These are phyloP conservation scores for Palythoa heliodiscus DNA, from an alignment of 92 coral and sea anemone species.

Conservation along the genomic window DNA sequence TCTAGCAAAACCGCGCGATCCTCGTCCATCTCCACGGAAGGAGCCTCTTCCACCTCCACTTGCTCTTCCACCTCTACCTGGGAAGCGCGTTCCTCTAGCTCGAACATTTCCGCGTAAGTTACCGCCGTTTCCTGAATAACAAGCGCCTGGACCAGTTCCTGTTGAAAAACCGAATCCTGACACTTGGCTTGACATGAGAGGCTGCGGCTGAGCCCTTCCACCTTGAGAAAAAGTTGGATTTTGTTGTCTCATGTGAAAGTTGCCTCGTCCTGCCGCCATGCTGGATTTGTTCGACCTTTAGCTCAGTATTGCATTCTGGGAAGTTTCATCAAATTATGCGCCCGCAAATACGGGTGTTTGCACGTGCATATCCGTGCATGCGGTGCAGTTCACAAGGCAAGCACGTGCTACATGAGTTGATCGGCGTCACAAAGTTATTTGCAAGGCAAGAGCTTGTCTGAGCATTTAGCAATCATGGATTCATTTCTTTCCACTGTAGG, in stretches of 20 bases:
- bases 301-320: constrained; percentile 14
- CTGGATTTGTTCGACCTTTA: neutral
- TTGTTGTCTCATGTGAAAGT: neutral
- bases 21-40: constrained; percentile 23
- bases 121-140: constrained; percentile 13
- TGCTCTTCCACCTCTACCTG: constrained; percentile 12
- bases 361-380: neutral
- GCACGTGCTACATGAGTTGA: neutral
- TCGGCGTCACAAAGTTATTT: neutral
- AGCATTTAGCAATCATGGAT: constrained; percentile 7
- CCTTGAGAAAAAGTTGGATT: constrained; percentile 4
- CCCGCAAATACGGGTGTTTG: neutral
- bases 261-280: constrained; percentile 34
- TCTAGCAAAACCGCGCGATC: constrained; percentile 14
- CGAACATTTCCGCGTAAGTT: constrained; percentile 10
- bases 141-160: constrained; percentile 1
- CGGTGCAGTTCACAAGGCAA: neutral
- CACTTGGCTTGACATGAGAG: constrained; percentile 29
- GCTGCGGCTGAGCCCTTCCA: constrained; percentile 29
- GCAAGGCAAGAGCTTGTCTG: neutral
- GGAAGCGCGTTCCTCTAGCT: neutral
- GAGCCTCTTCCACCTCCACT: neutral
- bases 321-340: neutral
- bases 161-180: constrained; percentile 1
- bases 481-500: constrained; percentile 69